These are phyloP conservation scores for Eilema caniola DNA, from an alignment of 2,888 invertebrate species.

Conservation along the genomic window DNA sequence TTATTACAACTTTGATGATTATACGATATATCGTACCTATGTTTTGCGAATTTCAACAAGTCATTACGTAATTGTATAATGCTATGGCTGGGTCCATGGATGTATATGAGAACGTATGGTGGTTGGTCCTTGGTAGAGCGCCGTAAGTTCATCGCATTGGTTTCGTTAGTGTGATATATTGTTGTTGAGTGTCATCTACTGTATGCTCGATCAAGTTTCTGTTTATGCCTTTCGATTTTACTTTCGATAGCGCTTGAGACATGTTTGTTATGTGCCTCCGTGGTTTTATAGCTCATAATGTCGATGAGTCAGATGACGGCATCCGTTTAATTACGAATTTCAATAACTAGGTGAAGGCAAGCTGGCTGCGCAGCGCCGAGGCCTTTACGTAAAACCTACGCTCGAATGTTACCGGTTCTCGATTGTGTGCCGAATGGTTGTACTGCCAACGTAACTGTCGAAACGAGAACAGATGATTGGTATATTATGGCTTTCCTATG, in stretches of 20 bases:
- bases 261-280: constrained; percentile 35
- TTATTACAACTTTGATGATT: constrained; percentile 17
- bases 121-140: not conserved
- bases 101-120: not conserved
- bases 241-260: constrained; percentile 36
- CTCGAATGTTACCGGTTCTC: constrained; percentile 26
- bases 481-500: constrained; percentile 4
- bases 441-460: constrained; percentile 24
- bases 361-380: constrained; percentile 37
- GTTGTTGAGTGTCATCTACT: constrained; percentile 20
- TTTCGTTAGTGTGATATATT: constrained; percentile 8
- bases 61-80: constrained; percentile 26
- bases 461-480: constrained; percentile 26
- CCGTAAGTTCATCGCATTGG: constrained; percentile 16
- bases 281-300: constrained; percentile 43
- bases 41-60: constrained; percentile 38
- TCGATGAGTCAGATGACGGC: constrained; percentile 50
- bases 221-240: constrained; percentile 9
- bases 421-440: constrained; percentile 18
- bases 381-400: constrained; percentile 43
- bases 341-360: constrained; percentile 76
- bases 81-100: not conserved
- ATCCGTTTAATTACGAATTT: constrained; percentile 53
- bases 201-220: constrained; percentile 20
- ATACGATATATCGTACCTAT: constrained; percentile 24